Base-by-base conservation (phyloP, 2,113 vertebrate species). In the Sus scrofa region DNA sequence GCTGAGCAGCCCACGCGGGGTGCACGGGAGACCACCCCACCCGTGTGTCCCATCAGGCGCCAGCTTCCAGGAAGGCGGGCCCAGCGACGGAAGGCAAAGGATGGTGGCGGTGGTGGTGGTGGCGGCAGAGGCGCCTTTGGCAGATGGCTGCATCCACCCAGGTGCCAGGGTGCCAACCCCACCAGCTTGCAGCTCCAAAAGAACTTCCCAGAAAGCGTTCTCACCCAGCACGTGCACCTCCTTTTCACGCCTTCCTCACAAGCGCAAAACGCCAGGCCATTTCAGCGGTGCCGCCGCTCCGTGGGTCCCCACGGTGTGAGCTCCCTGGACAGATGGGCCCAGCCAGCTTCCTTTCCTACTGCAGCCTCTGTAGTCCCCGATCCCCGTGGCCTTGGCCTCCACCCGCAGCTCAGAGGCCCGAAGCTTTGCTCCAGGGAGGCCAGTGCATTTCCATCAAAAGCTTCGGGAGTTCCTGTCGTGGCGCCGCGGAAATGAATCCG, bases 21-120 rank as follows among this genome's bases (percentile, higher is more conserved):
- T 34, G 6, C 10, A 3, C 3, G 6, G 81, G 50, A 27, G 3
- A 0, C 32, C 13, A 4, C 0, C 0, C n/a, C 0, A 0, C 67
- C 93, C 10, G 44, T 1, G 1, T 18, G n/a, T 39, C 27, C 56
- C 34, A 2, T 2, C 0, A 0, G 1, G 22, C 2, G 4, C 67
- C 58, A 16, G 20, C 62, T 30, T 15, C 74, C 18, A 6, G 68
- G 11, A 91, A 50, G 19, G 15, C 2, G 13, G 32, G 15, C 0
- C 27, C 2, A 5, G 39, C 39, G 13, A 4, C 7, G 12, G 87
- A 20, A 19, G 3, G 0, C 56, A 15, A 3, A 11, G 13, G 37
- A 50, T 19, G n/a, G n/a, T n/a, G n/a, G n/a, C n/a, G n/a, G n/a
- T 44, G 8, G 44, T 8, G 8, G 3, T 44, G 8, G 44, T 8